Percentiles rank a stretch among this genome's conserved stretches.
These are phyloP conservation scores for Neodiprion pinetum DNA, from an alignment of 1,140 invertebrate species.

Conservation along the genomic window DNA sequence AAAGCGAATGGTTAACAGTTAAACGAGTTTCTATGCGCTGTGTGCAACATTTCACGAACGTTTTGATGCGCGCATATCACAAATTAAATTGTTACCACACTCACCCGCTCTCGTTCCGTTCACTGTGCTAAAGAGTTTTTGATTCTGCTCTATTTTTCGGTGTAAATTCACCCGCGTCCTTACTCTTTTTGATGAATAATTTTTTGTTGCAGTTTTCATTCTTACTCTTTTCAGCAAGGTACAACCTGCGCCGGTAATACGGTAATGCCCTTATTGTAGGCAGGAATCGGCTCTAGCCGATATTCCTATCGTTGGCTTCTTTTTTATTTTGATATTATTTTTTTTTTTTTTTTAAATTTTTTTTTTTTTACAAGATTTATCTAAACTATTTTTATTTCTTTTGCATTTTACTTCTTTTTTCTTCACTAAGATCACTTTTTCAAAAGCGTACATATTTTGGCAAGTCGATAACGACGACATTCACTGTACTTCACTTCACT, in stretches of 20 bases:
- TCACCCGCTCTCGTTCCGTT: neutral
- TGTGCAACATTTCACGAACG: too few species aligned
- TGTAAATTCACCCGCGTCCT: neutral
- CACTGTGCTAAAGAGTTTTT: neutral
- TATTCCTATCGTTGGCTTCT: slow-evolving; percentile 59
- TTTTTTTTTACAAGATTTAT: too few species aligned
- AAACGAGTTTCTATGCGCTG: too few species aligned
- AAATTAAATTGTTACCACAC: neutral
- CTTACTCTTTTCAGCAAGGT: neutral
- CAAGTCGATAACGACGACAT: slow-evolving; percentile 14
- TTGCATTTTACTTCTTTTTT: slow-evolving; percentile 10
- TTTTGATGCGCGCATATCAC: neutral
- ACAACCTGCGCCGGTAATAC: slow-evolving; percentile 21
- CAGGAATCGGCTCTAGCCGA: slow-evolving; percentile 54
- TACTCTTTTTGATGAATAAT: neutral
- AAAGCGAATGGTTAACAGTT: neutral
- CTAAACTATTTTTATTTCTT: slow-evolving; percentile 7
- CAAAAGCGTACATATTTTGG: slow-evolving; percentile 17
- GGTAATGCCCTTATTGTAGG: slow-evolving; percentile 61
- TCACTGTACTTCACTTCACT: neutral
- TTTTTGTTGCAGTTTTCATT: neutral
- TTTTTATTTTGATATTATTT: neutral
- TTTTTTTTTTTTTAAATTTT: neutral
- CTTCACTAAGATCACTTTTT: slow-evolving; percentile 9
- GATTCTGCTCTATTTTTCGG: neutral